Evolutionary conservation across 2,797 vertebrate genomes (phyloP).

Genomic region (Falco cherrug): DNA sequence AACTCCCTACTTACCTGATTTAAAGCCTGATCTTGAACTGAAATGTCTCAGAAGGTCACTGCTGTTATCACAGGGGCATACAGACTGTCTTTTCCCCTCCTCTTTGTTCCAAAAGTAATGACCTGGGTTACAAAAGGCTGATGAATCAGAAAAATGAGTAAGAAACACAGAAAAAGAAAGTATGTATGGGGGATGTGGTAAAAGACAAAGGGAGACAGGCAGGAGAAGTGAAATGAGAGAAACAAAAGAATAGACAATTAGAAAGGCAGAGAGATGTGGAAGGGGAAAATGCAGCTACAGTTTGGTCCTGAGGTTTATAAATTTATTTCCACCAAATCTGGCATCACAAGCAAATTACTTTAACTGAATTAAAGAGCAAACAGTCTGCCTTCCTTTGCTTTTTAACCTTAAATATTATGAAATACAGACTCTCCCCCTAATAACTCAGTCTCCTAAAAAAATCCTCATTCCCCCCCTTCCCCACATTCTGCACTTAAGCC

Average conservation of each 20-base stretch:
- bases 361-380: neutral
- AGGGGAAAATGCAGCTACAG: conserved; percentile 35
- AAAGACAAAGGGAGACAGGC: neutral
- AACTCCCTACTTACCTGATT: conserved; percentile 66
- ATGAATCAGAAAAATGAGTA: conserved; percentile 39
- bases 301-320: neutral
- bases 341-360: neutral
- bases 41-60: conserved; percentile 54
- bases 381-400: neutral
- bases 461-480: neutral
- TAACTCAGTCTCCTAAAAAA: neutral
- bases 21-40: conserved; percentile 68
- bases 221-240: conserved; percentile 35
- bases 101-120: conserved; percentile 65
- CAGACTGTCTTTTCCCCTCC: conserved; percentile 59
- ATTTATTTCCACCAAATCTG: neutral
- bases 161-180: conserved; percentile 35
- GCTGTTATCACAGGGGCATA: conserved; percentile 60
- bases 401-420: neutral
- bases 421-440: neutral
- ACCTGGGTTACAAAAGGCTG: conserved; percentile 57
- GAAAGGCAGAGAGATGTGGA: conserved; percentile 53
- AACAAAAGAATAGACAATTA: conserved; percentile 57
- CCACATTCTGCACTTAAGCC: neutral
- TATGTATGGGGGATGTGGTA: neutral